These are phyloP conservation scores for Tholera decimalis DNA, from an alignment of 2,888 invertebrate species.

Conservation along the genomic window DNA sequence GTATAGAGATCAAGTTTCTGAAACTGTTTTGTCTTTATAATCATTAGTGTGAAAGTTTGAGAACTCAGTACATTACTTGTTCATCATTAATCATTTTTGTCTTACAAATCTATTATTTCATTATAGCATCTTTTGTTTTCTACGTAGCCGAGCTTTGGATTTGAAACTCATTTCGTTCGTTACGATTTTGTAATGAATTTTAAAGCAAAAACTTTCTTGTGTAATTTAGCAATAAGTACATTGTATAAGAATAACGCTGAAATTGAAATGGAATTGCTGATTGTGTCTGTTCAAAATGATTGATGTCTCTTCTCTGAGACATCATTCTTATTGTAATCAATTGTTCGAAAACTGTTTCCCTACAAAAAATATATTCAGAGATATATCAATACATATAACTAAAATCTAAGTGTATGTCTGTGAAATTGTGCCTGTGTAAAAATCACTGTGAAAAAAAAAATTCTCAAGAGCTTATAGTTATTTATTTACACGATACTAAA, in stretches of 20 bases:
- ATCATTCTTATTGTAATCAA: background rate
- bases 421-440: too few relatives aligned
- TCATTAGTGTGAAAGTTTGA: conserved; percentile 67
- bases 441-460: too few relatives aligned
- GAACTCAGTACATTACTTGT: conserved; percentile 54
- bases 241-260: conserved; percentile 4
- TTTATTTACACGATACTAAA: too few relatives aligned
- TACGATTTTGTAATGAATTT: conserved; percentile 39
- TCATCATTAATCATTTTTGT: conserved; percentile 63
- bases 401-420: too few relatives aligned
- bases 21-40: conserved; percentile 65
- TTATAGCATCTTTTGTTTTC: conserved; percentile 54
- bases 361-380: background rate
- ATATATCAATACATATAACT: too few relatives aligned
- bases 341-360: background rate
- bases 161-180: conserved; percentile 43
- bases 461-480: too few relatives aligned
- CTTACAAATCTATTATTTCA: conserved; percentile 65
- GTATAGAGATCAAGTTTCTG: conserved; percentile 61
- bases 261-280: conserved; percentile 19
- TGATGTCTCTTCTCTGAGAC: background rate
- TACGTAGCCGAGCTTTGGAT: conserved; percentile 22
- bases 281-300: conserved; percentile 15
- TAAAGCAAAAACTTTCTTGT: conserved; percentile 23
- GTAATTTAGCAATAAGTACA: conserved; percentile 34